Base-by-base conservation (phyloP, 30 jellyfish, hydroid and myxozoan species). In the Hydractinia symbiolongicarpus region DNA sequence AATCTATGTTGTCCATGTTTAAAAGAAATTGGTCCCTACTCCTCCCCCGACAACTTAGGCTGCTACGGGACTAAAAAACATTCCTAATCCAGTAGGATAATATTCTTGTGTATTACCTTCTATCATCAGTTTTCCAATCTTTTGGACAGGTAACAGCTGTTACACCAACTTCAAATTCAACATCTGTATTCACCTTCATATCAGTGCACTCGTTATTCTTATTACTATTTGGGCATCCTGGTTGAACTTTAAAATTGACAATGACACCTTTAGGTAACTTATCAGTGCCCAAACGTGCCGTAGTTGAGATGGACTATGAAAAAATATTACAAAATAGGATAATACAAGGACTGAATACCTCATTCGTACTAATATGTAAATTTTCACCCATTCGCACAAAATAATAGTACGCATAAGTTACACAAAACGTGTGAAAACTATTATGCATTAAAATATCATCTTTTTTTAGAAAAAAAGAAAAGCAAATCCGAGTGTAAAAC, bases 271-370 rank as follows among this genome's bases (percentile, higher is more conserved):
- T 79, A 10, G 94, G 90, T 57, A 88, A 72, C 61, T 88, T 79
- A 71, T 90, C 97, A 10, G 94, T 85, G 44, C 44, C 44, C 53
- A 90, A 86, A n/a, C 95, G 95, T 15, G 84, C 91, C 19, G 97
- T 90, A 5, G 97, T 79, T 21, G 93, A 72, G 49, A 90, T 90
- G 83, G 81, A 80, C 97, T 85, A 83, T 14, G 79, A 84, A 19
- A 40, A 76, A 57, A 72, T 13, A 4, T 1, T 51, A 57, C 13
- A 76, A 17, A 72, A 72, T 11, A 11, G 19, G 17, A 58, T 58
- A 30, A 30, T 30, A 30, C 44, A 30, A 30, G 44, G 44, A 30
- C 44, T 30, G 44, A 30, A 30, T 30, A 30, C 44, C 44, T 30
- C 44, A 30, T 30, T 30, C 44, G 44, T 30, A 30, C 44, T 30